Base-by-base conservation (phyloP, 2,113 vertebrate genomes). In the Tetraodon nigroviridis region DNA sequence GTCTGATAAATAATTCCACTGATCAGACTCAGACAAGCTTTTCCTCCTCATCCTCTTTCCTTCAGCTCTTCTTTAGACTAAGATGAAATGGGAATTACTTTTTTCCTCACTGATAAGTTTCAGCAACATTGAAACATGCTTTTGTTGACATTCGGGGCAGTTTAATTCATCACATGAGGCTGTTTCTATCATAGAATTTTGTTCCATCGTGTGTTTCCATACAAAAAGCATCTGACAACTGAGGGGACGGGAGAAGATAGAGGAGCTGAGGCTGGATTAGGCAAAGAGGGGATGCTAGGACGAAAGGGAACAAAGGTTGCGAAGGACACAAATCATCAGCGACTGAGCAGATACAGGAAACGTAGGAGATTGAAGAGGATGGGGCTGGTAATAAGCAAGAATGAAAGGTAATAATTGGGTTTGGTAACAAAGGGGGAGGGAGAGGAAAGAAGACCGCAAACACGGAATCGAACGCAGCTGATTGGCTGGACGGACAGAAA, bases 401-500 rank as follows among this genome's bases (percentile, higher is more conserved):
- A 64, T 17, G 29, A 64, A n/a, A 16, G 44, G 44, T 7, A 6
- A n/a, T 67, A 37, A 57, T 70, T 62, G 78, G 37, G 17, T 18
- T 7, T 6, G 21, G 27, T 32, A 37, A 46, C 41, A 44, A 47
- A 29, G 45, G 29, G 5, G 8, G 50, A 54, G n/a, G 16, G 1
- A 18, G 19, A 27, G 19, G 59, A 51, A 15, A 18, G 21, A 32
- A 47, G 60, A 75, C 8, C 1, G 14, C 51, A 50, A 20, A 16
- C 29, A 24, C 53, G 51, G 57, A 19, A 16, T 46, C 44, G n/a
- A 32, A 32, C 29, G 1, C 56, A 65, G 40, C n/a, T 20, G 27
- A 48, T 52, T 45, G 60, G 64, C 58, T 62, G 58, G 61, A 56
- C 14, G 10, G 50, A 54, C 46, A 62, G 63, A 58, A 64, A 69